These are phyloP conservation scores for Temnothorax curvispinosus DNA, from an alignment of 1,140 invertebrate species.

Conservation along the genomic window DNA sequence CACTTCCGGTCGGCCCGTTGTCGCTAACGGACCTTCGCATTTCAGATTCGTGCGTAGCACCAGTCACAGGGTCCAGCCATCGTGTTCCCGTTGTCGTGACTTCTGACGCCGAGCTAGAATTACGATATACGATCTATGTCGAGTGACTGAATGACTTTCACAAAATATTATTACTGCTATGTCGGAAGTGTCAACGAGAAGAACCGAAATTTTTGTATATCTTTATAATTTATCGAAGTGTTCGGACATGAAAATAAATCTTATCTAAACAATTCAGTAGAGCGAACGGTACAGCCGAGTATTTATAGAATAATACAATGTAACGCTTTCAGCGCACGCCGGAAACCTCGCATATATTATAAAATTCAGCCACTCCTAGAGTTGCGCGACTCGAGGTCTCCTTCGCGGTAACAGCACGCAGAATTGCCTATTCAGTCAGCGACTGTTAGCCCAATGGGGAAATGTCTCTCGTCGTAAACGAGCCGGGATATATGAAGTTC, in stretches of 20 bases:
- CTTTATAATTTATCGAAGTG: not conserved
- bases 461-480: conserved; percentile 27
- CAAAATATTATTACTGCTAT: not conserved
- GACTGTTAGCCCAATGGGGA: conserved; percentile 34
- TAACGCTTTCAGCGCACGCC: not conserved
- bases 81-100: conserved; percentile 76
- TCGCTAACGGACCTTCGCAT: conserved; percentile 85
- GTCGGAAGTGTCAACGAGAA: not conserved
- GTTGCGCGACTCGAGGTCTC: conserved; percentile 47
- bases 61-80: conserved; percentile 82
- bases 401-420: conserved; percentile 56
- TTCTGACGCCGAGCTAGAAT: conserved; percentile 82
- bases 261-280: conserved; percentile 21
- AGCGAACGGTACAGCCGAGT: not conserved
- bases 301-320: not conserved
- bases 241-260: not conserved
- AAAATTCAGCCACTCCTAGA: conserved; percentile 63
- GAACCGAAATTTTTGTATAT: not conserved
- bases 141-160: not conserved
- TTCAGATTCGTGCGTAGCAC: conserved; percentile 79
- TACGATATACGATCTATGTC: not conserved
- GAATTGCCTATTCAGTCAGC: conserved; percentile 50
- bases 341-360: conserved; percentile 44
- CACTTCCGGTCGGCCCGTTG: conserved; percentile 86
- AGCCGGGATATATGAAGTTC: not conserved